Evolutionary conservation across 2,888 invertebrate genomes (phyloP).

Genomic region (Ormyrus nitidulus): DNA sequence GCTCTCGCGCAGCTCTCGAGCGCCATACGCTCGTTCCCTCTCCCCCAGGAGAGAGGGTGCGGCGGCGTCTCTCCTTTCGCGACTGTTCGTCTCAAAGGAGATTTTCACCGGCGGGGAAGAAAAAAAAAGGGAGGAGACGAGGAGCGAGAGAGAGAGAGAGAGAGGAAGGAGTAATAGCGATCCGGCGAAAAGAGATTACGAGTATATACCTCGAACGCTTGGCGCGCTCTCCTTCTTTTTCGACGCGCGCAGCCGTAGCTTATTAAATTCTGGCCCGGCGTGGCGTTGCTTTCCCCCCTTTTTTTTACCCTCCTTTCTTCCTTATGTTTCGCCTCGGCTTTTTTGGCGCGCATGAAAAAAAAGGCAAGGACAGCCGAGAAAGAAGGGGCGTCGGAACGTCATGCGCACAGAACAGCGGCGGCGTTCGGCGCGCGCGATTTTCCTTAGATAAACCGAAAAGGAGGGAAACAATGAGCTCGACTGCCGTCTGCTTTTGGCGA

Average conservation of each 20-base stretch:
- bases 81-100: conserved; percentile 60
- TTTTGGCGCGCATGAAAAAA: conserved; percentile 6
- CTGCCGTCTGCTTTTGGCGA: conserved; percentile 20
- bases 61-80: conserved; percentile 13
- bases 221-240: conserved; percentile 30
- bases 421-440: conserved; percentile 9
- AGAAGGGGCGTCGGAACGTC: conserved; percentile 12
- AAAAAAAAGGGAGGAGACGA: conserved; percentile 3
- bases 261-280: conserved; percentile 43
- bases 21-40: conserved; percentile 43
- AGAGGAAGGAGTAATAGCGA: conserved; percentile 18
- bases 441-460: conserved; percentile 29
- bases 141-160: conserved; percentile 20
- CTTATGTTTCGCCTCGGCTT: conserved; percentile 4
- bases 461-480: conserved; percentile 11
- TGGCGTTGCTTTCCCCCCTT: conserved; percentile 1
- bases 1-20: conserved; percentile 21
- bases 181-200: conserved; percentile 45
- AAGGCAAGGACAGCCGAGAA: not conserved
- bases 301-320: not conserved
- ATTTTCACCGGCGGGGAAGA: conserved; percentile 41
- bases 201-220: conserved; percentile 36
- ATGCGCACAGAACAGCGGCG: conserved; percentile 4
- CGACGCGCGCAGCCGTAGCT: conserved; percentile 27
- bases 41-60: conserved; percentile 36